phyloP scores from a whole-genome alignment of 2,797 vertebrate species.

The Anabas testudineus region DNA sequence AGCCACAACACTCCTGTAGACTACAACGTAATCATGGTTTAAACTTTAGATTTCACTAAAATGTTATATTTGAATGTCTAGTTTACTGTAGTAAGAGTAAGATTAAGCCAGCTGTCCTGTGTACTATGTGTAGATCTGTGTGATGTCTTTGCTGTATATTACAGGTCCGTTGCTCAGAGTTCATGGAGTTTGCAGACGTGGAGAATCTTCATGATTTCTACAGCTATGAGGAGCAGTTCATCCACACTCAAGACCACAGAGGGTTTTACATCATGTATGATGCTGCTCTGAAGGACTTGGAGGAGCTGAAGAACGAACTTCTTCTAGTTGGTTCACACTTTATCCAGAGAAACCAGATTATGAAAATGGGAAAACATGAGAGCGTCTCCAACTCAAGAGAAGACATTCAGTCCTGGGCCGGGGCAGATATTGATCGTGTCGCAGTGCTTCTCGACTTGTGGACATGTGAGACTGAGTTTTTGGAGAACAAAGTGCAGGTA shows the following conservation, averaged over 20 bases:
- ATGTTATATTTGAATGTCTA: no score
- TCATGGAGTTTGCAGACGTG: constrained; percentile 84
- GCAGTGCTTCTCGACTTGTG: constrained; percentile 84
- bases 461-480: constrained; percentile 81
- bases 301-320: constrained; percentile 78
- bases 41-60: no score
- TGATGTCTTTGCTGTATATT: not conserved
- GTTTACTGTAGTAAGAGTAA: no score
- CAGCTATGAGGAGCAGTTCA: constrained; percentile 55
- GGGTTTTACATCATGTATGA: constrained; percentile 79
- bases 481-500: constrained; percentile 84
- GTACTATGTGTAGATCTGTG: no score
- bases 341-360: constrained; percentile 72
- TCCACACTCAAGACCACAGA: constrained; percentile 82
- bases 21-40: constrained; percentile 83
- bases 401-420: constrained; percentile 57
- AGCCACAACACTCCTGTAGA: constrained; percentile 78
- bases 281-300: constrained; percentile 79
- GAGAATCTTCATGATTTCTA: constrained; percentile 86
- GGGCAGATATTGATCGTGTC: constrained; percentile 71
- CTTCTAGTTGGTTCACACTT: constrained; percentile 81
- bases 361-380: constrained; percentile 10
- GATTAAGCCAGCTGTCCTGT: no score
- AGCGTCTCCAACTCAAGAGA: not conserved
- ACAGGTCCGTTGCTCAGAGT: constrained; percentile 77